A percentile compares a stretch with the other conserved stretches of the same genome.
These are phyloP conservation scores for Triplophysa rosa DNA, from an alignment of 2,113 vertebrate genomes.

Conservation along the genomic window DNA sequence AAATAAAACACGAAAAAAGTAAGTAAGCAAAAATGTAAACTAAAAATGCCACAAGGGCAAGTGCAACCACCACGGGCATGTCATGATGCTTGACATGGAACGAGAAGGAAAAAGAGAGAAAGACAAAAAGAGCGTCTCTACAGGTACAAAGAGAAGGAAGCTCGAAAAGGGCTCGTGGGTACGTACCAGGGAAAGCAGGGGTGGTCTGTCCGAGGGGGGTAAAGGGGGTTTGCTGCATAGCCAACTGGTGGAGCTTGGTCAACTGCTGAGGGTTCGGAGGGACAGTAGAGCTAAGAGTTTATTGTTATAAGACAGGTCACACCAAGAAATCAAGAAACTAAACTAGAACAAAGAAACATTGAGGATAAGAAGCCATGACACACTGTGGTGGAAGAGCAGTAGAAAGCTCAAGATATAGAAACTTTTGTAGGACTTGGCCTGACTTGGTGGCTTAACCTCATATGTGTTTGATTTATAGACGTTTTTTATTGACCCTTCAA, in stretches of 20 bases:
- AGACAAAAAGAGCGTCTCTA: slow-evolving; percentile 74
- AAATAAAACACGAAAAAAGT: neutral
- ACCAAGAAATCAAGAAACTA: slow-evolving; percentile 79
- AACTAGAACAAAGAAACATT: slow-evolving; percentile 72
- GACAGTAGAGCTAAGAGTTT: slow-evolving; percentile 98
- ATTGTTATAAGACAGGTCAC: slow-evolving; percentile 89
- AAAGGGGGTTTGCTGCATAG: slow-evolving; percentile 99
- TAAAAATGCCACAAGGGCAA: slow-evolving; percentile 52
- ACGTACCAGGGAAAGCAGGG: slow-evolving; percentile 99
- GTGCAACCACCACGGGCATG: slow-evolving; percentile 81
- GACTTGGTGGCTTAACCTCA: slow-evolving; percentile 33
- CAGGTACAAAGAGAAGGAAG: slow-evolving; percentile 86
- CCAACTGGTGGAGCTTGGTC: slow-evolving; percentile 99
- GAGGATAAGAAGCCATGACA: slow-evolving; percentile 80
- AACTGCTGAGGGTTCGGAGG: slow-evolving; percentile 99
- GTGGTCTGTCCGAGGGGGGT: slow-evolving; percentile 99
- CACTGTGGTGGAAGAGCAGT: slow-evolving; percentile 73
- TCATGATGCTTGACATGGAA: slow-evolving; percentile 58
- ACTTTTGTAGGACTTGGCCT: slow-evolving; percentile 83
- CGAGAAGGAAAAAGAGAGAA: slow-evolving; percentile 70
- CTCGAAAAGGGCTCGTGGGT: slow-evolving; percentile 86
- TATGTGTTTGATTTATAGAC: neutral
- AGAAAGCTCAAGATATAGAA: slow-evolving; percentile 53
- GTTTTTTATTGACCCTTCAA: neutral
- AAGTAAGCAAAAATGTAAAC: slow-evolving; percentile 47